Base-by-base conservation (phyloP, 2,113 vertebrate species). In the Monarcha castaneiventris region DNA sequence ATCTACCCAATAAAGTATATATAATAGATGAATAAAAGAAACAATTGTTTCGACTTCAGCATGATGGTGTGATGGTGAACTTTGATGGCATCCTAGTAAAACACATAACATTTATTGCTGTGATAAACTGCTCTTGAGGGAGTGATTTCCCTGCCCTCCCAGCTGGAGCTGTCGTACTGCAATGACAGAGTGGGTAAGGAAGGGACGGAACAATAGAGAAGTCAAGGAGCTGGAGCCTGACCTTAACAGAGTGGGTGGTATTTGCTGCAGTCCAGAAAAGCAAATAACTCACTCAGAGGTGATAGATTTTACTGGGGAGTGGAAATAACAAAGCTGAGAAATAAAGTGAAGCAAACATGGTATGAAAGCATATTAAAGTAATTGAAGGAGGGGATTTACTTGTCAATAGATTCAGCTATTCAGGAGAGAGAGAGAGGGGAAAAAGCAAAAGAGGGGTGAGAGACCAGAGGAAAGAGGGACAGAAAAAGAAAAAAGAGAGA, bases 51-150 rank as follows among this genome's bases (percentile, higher is more conserved):
- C 49, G 21, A 82, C 82, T 97, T 89, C n/a, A 16, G 90, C 52
- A 69, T 66, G 89, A 90, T 96, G 95, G 97, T 97, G 97, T 74
- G 90, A 90, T 95, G 95, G 97, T 97, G 97, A 98, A 97, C 97
- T 97, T 96, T 97, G 97, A 97, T 98, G 97, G 97, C 96, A 98
- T 97, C 95, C 97, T 95, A 94, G 96, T 98, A 97, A 97, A 98
- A 96, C 90, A 92, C 69, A 94, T 81, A 96, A 95, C 96, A 80
- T 98, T 98, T 98, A 98, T 97, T 96, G 95, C 97, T 71, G 25
- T 97, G 97, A 98, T 97, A 96, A 97, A 98, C 93, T 96, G 94
- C 97, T 93, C 97, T 95, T 96, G 32, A 66, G 98, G 96, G 97
- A 98, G 96, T 67, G 86, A 87, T 98, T 98, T 96, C 91, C 94